phyloP scores from a whole-genome alignment of 2,888 invertebrate genomes.

The Cantharis flavilabris region DNA sequence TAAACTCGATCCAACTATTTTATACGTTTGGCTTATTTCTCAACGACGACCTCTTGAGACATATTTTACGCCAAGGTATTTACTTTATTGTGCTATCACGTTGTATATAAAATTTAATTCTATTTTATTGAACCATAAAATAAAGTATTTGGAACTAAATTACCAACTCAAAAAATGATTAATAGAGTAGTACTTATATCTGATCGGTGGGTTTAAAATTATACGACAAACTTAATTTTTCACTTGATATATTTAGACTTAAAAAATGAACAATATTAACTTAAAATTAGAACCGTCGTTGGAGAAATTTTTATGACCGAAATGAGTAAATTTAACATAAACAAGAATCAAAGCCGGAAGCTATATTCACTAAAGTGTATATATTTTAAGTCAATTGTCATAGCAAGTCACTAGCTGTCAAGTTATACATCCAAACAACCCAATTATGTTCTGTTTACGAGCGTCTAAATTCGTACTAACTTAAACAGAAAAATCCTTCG shows the following conservation, averaged over 20 bases:
- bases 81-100: constrained; percentile 1
- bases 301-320: constrained; percentile 6
- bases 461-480: constrained; percentile 47
- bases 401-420: constrained; percentile 54
- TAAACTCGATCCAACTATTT: constrained; percentile 26
- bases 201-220: neutral
- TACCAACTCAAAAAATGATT: neutral
- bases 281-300: constrained; percentile 1
- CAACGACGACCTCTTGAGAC: neutral
- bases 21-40: neutral
- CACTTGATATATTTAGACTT: constrained; percentile 1
- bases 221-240: constrained; percentile 1
- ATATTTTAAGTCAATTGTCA: constrained; percentile 54
- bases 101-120: constrained; percentile 9
- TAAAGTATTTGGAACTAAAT: neutral
- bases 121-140: constrained; percentile 13
- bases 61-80: neutral
- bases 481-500: neutral
- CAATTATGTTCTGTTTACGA: constrained; percentile 55
- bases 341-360: constrained; percentile 25
- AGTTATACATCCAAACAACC: constrained; percentile 54
- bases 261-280: neutral
- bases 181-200: neutral
- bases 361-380: constrained; percentile 27
- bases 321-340: constrained; percentile 15